Evolutionary conservation across 2,888 invertebrate genomes (phyloP).

Genomic region (Sinopyrophorus schimmeli): DNA sequence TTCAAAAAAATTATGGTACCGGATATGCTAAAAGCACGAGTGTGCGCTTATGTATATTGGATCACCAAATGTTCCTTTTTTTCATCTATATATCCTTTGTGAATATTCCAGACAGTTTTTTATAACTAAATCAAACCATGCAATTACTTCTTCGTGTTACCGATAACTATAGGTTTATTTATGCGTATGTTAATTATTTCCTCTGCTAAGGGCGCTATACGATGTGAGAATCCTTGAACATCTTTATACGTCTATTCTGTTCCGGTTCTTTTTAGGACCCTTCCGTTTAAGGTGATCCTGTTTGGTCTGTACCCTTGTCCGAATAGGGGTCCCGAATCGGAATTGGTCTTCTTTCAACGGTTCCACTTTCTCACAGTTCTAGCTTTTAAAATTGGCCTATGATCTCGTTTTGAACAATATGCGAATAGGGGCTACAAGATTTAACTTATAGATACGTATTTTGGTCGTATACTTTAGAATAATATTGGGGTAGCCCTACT

Average conservation of each 20-base stretch:
- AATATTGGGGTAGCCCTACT: too few species aligned
- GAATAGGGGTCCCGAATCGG: slow-evolving; percentile 34
- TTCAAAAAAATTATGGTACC: slow-evolving; percentile 21
- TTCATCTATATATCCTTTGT: slow-evolving; percentile 11
- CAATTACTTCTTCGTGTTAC: slow-evolving; percentile 33
- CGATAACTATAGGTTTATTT: slow-evolving; percentile 35
- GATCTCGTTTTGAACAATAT: slow-evolving; percentile 25
- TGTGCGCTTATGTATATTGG: slow-evolving; percentile 19
- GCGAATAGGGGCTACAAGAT: slow-evolving; percentile 31
- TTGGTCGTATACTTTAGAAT: too few species aligned
- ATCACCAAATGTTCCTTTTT: slow-evolving; percentile 27
- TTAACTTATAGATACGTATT: slow-evolving; percentile 30
- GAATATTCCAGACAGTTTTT: slow-evolving; percentile 29
- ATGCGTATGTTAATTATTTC: slow-evolving; percentile 36
- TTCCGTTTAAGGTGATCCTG: slow-evolving; percentile 14
- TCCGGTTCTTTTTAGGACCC: slow-evolving; percentile 37
- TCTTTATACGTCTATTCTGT: slow-evolving; percentile 33
- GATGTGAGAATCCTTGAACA: slow-evolving; percentile 34
- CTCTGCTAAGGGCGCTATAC: slow-evolving; percentile 20
- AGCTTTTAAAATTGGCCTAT: slow-evolving; percentile 22
- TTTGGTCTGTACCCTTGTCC: slow-evolving; percentile 27
- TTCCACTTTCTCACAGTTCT: slow-evolving; percentile 33
- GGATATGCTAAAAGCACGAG: slow-evolving; percentile 19
- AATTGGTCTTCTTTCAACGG: slow-evolving; percentile 29
- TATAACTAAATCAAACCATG: slow-evolving; percentile 28